These are phyloP conservation scores for Hemicordylus capensis DNA, from an alignment of 2,113 vertebrate species.

Conservation along the genomic window DNA sequence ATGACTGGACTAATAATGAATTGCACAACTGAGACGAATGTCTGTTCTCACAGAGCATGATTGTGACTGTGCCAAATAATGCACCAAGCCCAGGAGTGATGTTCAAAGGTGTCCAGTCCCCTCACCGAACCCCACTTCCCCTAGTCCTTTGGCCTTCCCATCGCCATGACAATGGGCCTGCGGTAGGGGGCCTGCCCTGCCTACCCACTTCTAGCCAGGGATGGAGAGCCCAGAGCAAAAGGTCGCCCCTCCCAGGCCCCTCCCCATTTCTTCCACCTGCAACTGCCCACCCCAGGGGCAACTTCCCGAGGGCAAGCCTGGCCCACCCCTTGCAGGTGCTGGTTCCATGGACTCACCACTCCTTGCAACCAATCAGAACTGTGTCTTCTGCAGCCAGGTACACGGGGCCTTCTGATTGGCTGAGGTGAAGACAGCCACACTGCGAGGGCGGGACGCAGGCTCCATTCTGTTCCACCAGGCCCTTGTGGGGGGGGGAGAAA, in stretches of 20 bases:
- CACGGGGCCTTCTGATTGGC: conserved; percentile 49
- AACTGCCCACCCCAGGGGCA: too few species aligned
- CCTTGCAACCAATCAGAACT: conserved; percentile 81
- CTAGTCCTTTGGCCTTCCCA: too few species aligned
- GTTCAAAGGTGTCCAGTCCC: too few species aligned
- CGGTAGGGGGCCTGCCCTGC: too few species aligned
- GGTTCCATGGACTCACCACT: conserved; percentile 76
- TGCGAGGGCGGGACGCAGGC: conserved; percentile 74
- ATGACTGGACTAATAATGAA: background rate
- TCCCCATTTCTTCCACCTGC: too few species aligned
- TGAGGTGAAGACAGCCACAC: conserved; percentile 80
- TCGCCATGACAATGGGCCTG: too few species aligned
- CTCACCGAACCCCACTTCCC: too few species aligned
- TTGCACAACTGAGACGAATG: too few species aligned
- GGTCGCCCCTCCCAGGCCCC: too few species aligned
- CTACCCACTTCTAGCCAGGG: too few species aligned
- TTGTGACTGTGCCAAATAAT: fast-evolving
- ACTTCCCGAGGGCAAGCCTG: fast-evolving
- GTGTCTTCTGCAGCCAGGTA: conserved; percentile 71
- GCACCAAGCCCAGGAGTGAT: too few species aligned
- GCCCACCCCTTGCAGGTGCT: fast-evolving
- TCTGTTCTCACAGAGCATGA: fast-evolving
- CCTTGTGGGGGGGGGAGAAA: conserved; percentile 62
- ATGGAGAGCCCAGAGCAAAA: too few species aligned
- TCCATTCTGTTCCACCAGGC: conserved; percentile 82